Evolutionary conservation across 1,140 invertebrate genomes (phyloP).

Genomic region (Pseudomyrmex flavicornis): DNA sequence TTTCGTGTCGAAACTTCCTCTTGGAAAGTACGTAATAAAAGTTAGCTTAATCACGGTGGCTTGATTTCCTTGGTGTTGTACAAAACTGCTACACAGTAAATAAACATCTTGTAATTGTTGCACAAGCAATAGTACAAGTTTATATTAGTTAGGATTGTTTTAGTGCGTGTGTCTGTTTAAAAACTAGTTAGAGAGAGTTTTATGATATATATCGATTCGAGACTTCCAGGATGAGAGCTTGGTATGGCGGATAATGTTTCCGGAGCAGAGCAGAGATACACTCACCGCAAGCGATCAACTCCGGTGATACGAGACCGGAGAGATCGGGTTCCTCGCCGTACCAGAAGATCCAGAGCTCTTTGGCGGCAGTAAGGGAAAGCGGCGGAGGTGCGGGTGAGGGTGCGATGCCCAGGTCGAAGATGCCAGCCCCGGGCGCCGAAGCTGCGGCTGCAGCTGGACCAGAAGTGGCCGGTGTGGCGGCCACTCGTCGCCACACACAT

Average conservation of each 20-base stretch:
- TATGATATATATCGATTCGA: background rate
- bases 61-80: conserved; percentile 16
- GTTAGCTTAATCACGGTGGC: conserved; percentile 44
- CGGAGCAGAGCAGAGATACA: conserved; percentile 67
- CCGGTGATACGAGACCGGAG: conserved; percentile 91
- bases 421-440: conserved; percentile 87
- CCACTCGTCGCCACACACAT: conserved; percentile 97
- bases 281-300: conserved; percentile 92
- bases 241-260: background rate
- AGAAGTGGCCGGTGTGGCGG: conserved; percentile 84
- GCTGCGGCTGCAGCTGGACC: conserved; percentile 81
- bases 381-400: conserved; percentile 88
- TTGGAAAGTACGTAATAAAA: conserved; percentile 56
- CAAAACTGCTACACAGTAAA: conserved; percentile 35
- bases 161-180: background rate
- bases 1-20: conserved; percentile 64
- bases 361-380: conserved; percentile 91
- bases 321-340: conserved; percentile 98
- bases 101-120: conserved; percentile 48
- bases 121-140: background rate
- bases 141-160: background rate
- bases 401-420: conserved; percentile 86
- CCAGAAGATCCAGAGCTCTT: conserved; percentile 99
- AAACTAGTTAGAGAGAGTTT: background rate
- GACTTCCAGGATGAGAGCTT: background rate